These are phyloP conservation scores for Gallinago jamesoni DNA, from an alignment of 2,113 vertebrate species.

Conservation along the genomic window DNA sequence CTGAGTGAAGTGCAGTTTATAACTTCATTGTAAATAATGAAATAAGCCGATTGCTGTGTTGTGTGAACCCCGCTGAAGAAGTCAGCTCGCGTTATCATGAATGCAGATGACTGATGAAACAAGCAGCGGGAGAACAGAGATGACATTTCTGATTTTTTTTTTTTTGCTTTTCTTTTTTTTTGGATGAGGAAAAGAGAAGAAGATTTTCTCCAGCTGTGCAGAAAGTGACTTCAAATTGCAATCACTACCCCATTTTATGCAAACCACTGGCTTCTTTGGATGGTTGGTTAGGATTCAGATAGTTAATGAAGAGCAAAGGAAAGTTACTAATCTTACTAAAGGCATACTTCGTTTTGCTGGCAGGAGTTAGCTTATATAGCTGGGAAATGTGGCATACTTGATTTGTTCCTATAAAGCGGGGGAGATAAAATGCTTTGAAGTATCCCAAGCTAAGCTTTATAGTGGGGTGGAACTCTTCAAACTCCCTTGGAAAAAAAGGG, in stretches of 20 bases:
- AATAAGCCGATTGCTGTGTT: background rate
- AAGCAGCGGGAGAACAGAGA: background rate
- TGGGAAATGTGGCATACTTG: background rate
- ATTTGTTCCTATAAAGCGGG: background rate
- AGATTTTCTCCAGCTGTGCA: conserved; percentile 2
- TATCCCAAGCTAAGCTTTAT: background rate
- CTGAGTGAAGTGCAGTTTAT: background rate
- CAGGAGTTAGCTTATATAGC: background rate
- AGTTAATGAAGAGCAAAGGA: conserved; percentile 18
- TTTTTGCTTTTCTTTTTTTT: background rate
- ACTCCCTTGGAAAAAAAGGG: background rate
- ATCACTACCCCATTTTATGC: background rate
- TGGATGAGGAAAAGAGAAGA: background rate
- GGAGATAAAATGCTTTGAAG: conserved; percentile 17
- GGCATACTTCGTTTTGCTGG: conserved; percentile 1
- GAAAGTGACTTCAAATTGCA: background rate
- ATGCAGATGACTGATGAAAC: background rate
- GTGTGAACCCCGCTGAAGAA: background rate
- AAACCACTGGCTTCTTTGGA: conserved; percentile 11
- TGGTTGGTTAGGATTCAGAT: background rate
- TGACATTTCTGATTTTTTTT: background rate
- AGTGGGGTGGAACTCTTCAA: background rate
- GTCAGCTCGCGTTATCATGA: background rate
- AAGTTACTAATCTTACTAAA: conserved; percentile 22
- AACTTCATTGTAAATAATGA: background rate